Evolutionary conservation across 2,113 vertebrate genomes (phyloP).

Genomic region (Puffinus mauretanicus): DNA sequence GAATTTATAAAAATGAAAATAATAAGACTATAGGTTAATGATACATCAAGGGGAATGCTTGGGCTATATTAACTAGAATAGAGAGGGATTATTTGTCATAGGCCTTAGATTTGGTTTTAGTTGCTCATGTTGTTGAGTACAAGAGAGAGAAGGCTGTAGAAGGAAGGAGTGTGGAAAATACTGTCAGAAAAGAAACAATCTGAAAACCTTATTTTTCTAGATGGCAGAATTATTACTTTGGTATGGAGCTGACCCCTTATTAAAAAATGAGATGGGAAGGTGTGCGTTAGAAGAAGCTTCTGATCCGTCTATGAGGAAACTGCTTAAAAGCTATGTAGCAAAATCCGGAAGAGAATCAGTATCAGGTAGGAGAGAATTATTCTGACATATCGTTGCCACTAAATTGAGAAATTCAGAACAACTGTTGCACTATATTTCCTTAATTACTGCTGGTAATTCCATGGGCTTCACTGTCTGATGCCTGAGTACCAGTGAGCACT

Average conservation of each 20-base stretch:
- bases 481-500: not conserved
- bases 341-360: not conserved
- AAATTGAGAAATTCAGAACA: not conserved
- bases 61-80: not conserved
- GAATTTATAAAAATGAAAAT: not conserved
- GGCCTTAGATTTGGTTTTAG: not conserved
- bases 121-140: not conserved
- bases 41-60: not conserved
- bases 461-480: not conserved
- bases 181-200: not conserved
- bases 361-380: conserved; percentile 58
- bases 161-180: not conserved
- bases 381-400: not conserved
- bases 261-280: conserved; percentile 57
- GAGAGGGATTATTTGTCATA: not conserved
- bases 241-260: conserved; percentile 72
- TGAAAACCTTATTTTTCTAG: conserved; percentile 56
- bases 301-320: conserved; percentile 42
- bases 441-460: not conserved
- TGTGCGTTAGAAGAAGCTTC: conserved; percentile 69
- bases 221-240: conserved; percentile 67
- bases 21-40: not conserved
- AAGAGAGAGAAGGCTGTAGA: not conserved
- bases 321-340: conserved; percentile 45
- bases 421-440: not conserved